Base-by-base conservation (phyloP, 1,140 invertebrate species). In the Akabosia matsudoensis region DNA sequence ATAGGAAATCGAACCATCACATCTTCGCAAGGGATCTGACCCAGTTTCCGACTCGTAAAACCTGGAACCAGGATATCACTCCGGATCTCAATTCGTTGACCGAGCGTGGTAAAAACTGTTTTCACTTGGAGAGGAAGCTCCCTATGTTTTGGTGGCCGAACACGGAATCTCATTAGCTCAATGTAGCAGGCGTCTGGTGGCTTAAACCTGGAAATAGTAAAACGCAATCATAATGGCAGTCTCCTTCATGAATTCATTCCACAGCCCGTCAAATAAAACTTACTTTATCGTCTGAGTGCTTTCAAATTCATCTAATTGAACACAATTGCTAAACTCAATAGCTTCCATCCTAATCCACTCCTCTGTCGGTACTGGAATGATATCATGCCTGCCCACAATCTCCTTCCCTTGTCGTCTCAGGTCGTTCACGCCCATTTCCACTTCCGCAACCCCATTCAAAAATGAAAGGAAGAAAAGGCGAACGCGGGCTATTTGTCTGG, bases 101-200 rank as follows among this genome's bases (percentile, higher is more conserved):
- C 93, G 33, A 91, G 92, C 73, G 93, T 90, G 83, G 91, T 93
- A 88, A 94, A 93, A 37, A 90, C 90, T 76, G 93, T 92, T 85
- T 94, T 97, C 24, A 99, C 88, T 86, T 97, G 96, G 74, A 99
- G 88, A 71, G 97, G 97, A 82, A 99, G 89, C 87, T 99, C 98
- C 64, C 96, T 89, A 87, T 98, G 98, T 85, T 93, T 93, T 31
- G 96, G 96, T 56, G 97, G 96, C 81, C 97, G 89, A 45, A 99
- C 92, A 74, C 98, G 90, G 87, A 99, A 99, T 81, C 98, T 88
- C 90, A 99, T 91, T 82, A 99, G 86, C 87, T 98, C 96, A 83
- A 98, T 95, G 85, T 98, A 97, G 85, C 95, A 97, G 82, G 96
- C 97, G 89, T 99, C 97, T 22, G 98, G 95, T 70, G 98, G 97